Evolutionary conservation across 1,140 invertebrate species (phyloP).

Genomic region (Bombus pascuorum): DNA sequence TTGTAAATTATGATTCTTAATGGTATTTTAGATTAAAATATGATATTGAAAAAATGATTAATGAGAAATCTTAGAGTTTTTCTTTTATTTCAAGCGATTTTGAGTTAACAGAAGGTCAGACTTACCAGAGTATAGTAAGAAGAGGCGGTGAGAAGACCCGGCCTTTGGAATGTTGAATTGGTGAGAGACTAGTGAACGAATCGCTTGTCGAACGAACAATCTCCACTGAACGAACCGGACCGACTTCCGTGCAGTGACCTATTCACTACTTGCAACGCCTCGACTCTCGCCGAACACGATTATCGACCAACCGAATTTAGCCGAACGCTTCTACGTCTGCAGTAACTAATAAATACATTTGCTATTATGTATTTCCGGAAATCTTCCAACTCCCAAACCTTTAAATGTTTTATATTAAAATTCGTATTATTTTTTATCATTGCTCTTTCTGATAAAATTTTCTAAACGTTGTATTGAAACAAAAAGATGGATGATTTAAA

Average conservation of each 20-base stretch:
- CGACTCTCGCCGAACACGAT: conserved; percentile 50
- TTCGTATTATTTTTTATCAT: background rate
- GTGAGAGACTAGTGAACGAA: conserved; percentile 79
- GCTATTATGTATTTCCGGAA: background rate
- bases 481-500: background rate
- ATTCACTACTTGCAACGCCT: conserved; percentile 61
- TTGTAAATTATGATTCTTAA: rapidly evolving
- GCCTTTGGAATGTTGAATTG: conserved; percentile 86
- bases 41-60: background rate
- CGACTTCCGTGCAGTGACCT: conserved; percentile 64
- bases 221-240: conserved; percentile 48
- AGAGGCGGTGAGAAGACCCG: conserved; percentile 83
- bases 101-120: conserved; percentile 57
- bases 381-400: rapidly evolving
- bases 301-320: conserved; percentile 82
- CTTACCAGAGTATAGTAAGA: conserved; percentile 86
- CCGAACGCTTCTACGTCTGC: conserved; percentile 61
- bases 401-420: background rate
- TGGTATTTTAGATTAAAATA: background rate
- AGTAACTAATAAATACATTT: conserved; percentile 28
- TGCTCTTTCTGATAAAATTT: background rate
- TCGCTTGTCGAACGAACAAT: conserved; percentile 13
- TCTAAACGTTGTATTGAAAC: background rate
- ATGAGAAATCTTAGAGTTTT: background rate
- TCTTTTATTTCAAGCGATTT: conserved; percentile 53